Evolutionary conservation across 2,888 invertebrate species (phyloP).

Genomic region (Carpatolechia fugitivella): DNA sequence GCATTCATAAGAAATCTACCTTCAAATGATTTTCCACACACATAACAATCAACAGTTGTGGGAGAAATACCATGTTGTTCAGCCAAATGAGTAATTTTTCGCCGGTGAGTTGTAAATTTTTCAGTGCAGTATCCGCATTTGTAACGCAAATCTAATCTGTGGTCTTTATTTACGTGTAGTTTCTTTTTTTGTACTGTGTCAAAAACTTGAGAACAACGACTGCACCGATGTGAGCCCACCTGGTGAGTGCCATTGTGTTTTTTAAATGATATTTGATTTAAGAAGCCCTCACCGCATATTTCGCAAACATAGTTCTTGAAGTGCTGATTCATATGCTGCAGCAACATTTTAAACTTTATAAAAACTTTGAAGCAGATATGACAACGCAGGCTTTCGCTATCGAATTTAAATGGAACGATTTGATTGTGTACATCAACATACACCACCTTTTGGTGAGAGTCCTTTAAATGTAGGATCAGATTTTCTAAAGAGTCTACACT

Average conservation of each 20-base stretch:
- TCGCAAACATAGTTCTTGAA: conserved; percentile 48
- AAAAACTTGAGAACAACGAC: conserved; percentile 28
- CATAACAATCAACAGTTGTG: neutral
- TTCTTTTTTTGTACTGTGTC: conserved; percentile 25
- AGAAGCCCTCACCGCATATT: conserved; percentile 7
- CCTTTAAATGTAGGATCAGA: conserved; percentile 34
- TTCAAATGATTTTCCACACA: neutral
- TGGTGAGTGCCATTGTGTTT: conserved; percentile 24
- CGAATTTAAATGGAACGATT: conserved; percentile 43
- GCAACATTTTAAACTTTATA: conserved; percentile 32
- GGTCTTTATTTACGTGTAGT: conserved; percentile 23
- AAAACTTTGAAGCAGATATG: conserved; percentile 37
- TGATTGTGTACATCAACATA: conserved; percentile 40
- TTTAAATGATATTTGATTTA: conserved; percentile 2
- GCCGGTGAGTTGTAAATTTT: conserved; percentile 20
- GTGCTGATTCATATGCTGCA: conserved; percentile 50
- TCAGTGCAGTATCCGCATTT: conserved; percentile 40
- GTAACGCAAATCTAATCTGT: conserved; percentile 20
- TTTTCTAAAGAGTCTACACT: conserved; percentile 32
- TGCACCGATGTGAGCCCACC: conserved; percentile 27
- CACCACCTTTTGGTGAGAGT: conserved; percentile 33
- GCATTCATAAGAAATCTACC: neutral
- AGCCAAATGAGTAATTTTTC: conserved; percentile 25
- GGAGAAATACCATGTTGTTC: conserved; percentile 20
- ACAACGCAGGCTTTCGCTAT: conserved; percentile 34